A percentile compares a stretch with the other conserved stretches of the same genome.
phyloP scores from a whole-genome alignment of 1,140 invertebrate genomes.

The Hylaeus anthracinus region DNA sequence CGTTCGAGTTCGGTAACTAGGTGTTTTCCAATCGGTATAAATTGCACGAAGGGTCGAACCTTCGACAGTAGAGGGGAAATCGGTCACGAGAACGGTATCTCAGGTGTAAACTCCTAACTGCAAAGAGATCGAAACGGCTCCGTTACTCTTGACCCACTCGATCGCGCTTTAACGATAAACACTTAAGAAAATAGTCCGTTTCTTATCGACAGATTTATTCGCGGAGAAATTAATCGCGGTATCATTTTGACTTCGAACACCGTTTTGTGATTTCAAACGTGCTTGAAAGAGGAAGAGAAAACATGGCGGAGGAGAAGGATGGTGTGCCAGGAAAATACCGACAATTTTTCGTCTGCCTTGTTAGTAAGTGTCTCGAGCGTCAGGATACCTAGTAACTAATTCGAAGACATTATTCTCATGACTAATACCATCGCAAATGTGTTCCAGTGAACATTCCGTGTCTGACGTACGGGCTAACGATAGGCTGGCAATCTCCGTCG shows the following conservation, averaged over 20 bases:
- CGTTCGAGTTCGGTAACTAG: neutral
- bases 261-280: too few relatives aligned
- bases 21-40: slow-evolving; percentile 46
- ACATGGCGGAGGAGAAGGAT: slow-evolving; percentile 25
- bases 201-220: too few relatives aligned
- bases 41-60: slow-evolving; percentile 15
- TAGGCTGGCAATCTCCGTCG: slow-evolving; percentile 82
- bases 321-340: slow-evolving; percentile 65
- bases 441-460: slow-evolving; percentile 80
- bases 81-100: neutral
- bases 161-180: neutral
- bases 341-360: slow-evolving; percentile 63
- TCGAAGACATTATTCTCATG: too few relatives aligned
- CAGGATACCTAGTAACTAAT: too few relatives aligned
- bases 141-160: too few relatives aligned
- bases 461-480: slow-evolving; percentile 79
- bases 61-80: neutral
- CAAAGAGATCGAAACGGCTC: neutral
- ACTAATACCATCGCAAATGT: neutral
- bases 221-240: too few relatives aligned
- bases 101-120: too few relatives aligned
- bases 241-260: too few relatives aligned
- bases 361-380: slow-evolving; percentile 59
- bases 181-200: too few relatives aligned
- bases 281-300: neutral